Percentiles rank a stretch among this genome's conserved stretches.
Conservation (phyloP, 30 jellyfish, hydroid and myxozoan species). For the Euphysa ruthae region DNA sequence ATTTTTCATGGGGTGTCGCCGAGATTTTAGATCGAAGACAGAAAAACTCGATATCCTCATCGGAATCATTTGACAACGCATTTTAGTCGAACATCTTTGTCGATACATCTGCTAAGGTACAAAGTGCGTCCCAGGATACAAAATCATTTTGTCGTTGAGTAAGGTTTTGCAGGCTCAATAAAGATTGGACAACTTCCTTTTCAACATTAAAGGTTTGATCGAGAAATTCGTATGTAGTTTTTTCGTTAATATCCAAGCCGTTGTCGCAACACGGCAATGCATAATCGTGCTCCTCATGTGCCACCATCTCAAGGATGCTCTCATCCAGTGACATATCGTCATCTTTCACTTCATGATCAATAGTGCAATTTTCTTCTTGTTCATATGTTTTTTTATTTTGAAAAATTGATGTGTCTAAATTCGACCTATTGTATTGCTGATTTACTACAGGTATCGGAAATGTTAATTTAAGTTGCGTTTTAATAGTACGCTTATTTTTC, state of each 20-base stretch:
- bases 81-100: neutral
- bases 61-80: too few species aligned
- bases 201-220: slow-evolving; percentile 62
- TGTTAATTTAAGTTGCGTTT: neutral
- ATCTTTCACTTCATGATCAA: neutral
- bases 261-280: slow-evolving; percentile 50
- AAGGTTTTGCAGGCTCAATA: slow-evolving; percentile 32
- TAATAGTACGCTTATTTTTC: neutral
- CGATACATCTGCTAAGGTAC: slow-evolving; percentile 4
- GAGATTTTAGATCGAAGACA: too few species aligned
- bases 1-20: too few species aligned
- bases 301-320: neutral
- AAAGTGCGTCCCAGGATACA: neutral
- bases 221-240: slow-evolving; percentile 41
- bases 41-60: too few species aligned
- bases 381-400: neutral
- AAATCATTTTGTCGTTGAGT: neutral
- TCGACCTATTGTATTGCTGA: too few species aligned
- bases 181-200: slow-evolving; percentile 57
- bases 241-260: slow-evolving; percentile 15
- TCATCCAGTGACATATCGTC: neutral
- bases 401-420: neutral
- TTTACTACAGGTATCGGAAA: too few species aligned
- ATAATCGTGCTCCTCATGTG: slow-evolving; percentile 61
- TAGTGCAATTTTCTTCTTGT: neutral